Base-by-base conservation (phyloP, 2,113 vertebrate species). In the Colius striatus region DNA sequence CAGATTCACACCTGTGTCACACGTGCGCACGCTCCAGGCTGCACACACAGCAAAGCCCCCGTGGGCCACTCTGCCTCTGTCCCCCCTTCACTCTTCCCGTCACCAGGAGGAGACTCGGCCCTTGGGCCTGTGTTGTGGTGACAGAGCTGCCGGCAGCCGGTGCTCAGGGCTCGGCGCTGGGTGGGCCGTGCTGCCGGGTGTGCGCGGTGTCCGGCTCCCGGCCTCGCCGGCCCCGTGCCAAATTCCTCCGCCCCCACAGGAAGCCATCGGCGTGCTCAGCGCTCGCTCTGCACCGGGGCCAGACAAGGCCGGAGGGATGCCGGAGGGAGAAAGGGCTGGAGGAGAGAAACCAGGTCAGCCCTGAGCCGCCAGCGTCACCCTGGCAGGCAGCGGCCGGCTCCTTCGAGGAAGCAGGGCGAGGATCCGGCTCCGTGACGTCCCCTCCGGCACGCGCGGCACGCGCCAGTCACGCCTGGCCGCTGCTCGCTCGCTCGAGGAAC, bases 341-440 rank as follows among this genome's bases (percentile, higher is more conserved):
- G 87, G 19, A 94, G 67, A 19, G 50, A 89, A 86, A 86, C 34
- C 89, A 51, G 94, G 87, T 90, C 95, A 86, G 62, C n/a, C 32
- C 34, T 22, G 51, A 70, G 83, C 93, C 82, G 86, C 89, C 95
- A 68, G 87, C 94, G 76, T 90, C 95, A 92, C 95, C 90, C 94
- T 96, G 95, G 95, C 95, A 92, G 67, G 87, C 79, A n/a, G 80
- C 80, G 19, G 86, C 14, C 89, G n/a, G 87, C 84, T 85, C 95
- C 94, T 95, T 96, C 95, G 95, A 95, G 95, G 95, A 96, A 95
- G 92, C 48, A 32, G 67, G 83, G 84, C 54, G 62, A 68, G 94
- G 63, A 92, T 55, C 58, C 50, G 89, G 71, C 66, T 78, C 47
- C 16, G 43, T 68, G 95, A 90, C 92, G 75, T 51, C 50, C 87